A percentile compares a stretch with the other conserved stretches of the same genome.
Conservation (phyloP, 2,113 vertebrate genomes). For the Zosterops japonicus region DNA sequence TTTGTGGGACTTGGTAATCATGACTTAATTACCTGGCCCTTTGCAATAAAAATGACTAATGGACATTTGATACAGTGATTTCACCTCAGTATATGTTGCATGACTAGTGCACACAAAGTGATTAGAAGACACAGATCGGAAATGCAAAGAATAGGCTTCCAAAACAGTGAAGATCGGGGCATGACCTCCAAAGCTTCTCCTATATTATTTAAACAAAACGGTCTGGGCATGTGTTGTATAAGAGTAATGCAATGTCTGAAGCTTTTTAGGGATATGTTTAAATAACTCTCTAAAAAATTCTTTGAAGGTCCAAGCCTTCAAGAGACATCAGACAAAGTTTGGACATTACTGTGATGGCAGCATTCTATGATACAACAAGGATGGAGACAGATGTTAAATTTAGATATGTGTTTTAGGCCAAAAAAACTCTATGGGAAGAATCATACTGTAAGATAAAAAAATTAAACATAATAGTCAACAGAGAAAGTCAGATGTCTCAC, state of each 20-base stretch:
- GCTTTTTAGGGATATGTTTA: background rate
- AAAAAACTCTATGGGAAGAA: background rate
- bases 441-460: background rate
- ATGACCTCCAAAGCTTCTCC: background rate
- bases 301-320: background rate
- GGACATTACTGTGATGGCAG: background rate
- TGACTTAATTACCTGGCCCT: background rate
- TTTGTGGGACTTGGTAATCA: background rate
- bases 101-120: fast-evolving
- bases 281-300: background rate
- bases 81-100: background rate
- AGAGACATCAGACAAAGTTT: background rate
- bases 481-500: background rate
- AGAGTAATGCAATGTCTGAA: background rate
- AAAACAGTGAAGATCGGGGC: background rate
- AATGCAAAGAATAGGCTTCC: background rate
- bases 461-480: background rate
- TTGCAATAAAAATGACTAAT: background rate
- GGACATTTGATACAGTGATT: background rate
- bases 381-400: background rate
- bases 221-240: fast-evolving
- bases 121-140: background rate
- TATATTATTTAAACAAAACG: background rate
- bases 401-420: fast-evolving
- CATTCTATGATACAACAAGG: background rate